Evolutionary conservation across 1,140 invertebrate genomes (phyloP), one percentile per base, ranked within the genome.

Genomic region (Nebria ingens): DNA sequence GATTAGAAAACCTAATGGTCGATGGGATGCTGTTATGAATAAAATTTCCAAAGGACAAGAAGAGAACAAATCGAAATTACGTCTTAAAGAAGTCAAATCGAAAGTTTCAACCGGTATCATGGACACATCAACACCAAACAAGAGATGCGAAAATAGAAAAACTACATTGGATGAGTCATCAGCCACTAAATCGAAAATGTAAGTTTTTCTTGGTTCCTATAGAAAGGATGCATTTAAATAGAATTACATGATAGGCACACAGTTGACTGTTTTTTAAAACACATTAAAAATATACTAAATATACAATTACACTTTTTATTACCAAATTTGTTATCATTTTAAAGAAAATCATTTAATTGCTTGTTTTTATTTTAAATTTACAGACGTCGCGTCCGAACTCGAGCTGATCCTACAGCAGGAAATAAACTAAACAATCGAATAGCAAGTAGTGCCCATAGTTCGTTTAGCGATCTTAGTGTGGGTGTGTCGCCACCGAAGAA

Each of bases 1-100:
- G 40, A 56, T 53, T 62, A 69, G 57, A 56, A 68, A 69, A 58
- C 56, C 63, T 22, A 58, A 58, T 3, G 83, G 82, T 0, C 78
- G 85, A 53, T 87, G 87, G 79, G 86, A 90, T 64, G 86, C 82
- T 42, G 84, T 90, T 34, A 84, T 88, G 79, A 87, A 83, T 70
- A 89, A 89, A 71, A 86, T 87, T 52, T 81, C 83, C 19, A 84
- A 83, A 61, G 81, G 80, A 25, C 85, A 87, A 64, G 77, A 72
- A 19, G 82, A 86, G 61, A 79, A 83, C 57, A 81, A 82, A 64
- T 75, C 71, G n/a, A 85, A 84, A 60, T 77, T 71, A 0, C 67
- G 78, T 9, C 81, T 83, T 51, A 89, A 87, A 68, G 86, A 91
- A 66, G 82, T 91, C 20, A 90, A 90, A 66, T 87, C 87, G 2